These are phyloP conservation scores for Oenanthe melanoleuca DNA, from an alignment of 2,113 vertebrate genomes.

Conservation along the genomic window DNA sequence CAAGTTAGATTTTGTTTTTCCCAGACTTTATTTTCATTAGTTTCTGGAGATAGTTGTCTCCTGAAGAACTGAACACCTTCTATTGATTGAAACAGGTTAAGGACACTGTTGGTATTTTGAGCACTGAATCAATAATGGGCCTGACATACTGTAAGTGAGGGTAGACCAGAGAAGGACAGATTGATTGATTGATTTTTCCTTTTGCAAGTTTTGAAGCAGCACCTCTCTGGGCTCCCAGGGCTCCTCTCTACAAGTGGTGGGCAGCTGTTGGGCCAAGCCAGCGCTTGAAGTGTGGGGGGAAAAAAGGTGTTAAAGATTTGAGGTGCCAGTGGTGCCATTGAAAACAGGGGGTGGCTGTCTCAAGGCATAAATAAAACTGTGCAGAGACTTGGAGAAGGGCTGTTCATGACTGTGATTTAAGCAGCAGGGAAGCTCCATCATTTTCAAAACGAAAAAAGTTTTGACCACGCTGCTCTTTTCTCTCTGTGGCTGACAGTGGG, in stretches of 20 bases:
- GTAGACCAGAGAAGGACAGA: background rate
- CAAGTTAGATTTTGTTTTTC: rapidly evolving
- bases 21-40: background rate
- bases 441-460: background rate
- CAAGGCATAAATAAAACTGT: background rate
- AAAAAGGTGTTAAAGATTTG: background rate
- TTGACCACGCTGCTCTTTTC: background rate
- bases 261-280: background rate
- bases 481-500: background rate
- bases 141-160: background rate
- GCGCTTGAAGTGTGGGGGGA: background rate
- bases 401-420: background rate
- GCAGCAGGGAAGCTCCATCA: background rate
- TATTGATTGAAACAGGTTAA: background rate
- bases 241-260: background rate
- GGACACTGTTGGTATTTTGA: background rate
- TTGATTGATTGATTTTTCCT: background rate
- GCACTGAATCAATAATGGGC: background rate
- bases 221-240: background rate
- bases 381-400: background rate
- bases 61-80: background rate
- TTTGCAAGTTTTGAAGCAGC: background rate
- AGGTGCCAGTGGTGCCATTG: background rate
- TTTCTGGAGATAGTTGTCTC: background rate
- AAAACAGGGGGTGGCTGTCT: background rate